Evolutionary conservation across 2,797 vertebrate genomes (phyloP).

Genomic region (Lacerta viridis): DNA sequence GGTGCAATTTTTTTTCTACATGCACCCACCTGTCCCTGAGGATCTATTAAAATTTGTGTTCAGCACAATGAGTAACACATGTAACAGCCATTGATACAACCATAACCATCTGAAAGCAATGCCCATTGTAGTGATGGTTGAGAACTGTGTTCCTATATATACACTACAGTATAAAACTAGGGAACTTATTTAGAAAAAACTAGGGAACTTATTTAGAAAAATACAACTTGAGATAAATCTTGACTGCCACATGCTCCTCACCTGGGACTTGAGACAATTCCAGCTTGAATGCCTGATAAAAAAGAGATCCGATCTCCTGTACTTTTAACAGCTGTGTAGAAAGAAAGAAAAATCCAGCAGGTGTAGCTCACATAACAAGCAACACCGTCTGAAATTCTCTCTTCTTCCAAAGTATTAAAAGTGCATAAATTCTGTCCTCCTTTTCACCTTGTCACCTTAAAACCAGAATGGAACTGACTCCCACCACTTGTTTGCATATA

Average conservation of each 20-base stretch:
- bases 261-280: neutral
- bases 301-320: neutral
- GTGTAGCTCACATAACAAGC: too few relatives aligned
- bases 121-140: too few relatives aligned
- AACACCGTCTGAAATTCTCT: too few relatives aligned
- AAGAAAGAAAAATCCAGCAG: too few relatives aligned
- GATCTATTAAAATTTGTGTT: neutral
- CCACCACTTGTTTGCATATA: conserved; percentile 28
- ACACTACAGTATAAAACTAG: too few relatives aligned
- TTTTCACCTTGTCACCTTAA: neutral
- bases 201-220: too few relatives aligned
- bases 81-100: neutral
- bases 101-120: neutral
- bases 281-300: neutral
- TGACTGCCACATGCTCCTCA: neutral
- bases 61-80: neutral
- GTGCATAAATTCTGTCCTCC: neutral
- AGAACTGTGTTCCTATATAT: too few relatives aligned
- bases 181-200: too few relatives aligned
- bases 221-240: too few relatives aligned
- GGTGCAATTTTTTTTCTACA: neutral
- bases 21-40: neutral
- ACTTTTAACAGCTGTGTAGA: neutral
- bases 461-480: conserved; percentile 28
- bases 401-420: too few relatives aligned